A percentile compares a stretch with the other conserved stretches of the same genome.
Conservation (phyloP, 2,797 vertebrate genomes). For the Sebastes alutus region DNA sequence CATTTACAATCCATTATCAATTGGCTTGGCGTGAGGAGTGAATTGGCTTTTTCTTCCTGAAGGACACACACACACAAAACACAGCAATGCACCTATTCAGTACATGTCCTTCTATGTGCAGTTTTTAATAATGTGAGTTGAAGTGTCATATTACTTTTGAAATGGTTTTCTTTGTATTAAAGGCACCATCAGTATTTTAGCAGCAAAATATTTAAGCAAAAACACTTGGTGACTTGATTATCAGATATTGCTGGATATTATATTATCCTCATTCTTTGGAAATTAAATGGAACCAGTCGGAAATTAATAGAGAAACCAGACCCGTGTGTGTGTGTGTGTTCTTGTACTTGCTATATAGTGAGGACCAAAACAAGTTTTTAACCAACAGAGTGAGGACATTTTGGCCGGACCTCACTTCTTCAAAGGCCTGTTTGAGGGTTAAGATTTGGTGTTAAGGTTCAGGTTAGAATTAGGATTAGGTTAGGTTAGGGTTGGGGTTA, state of each 20-base stretch:
- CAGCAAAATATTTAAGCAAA: not conserved
- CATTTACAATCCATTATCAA: conserved; percentile 16
- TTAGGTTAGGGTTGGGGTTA: not conserved
- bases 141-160: not conserved
- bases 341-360: not conserved
- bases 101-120: not conserved
- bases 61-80: not conserved
- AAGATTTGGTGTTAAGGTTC: not conserved
- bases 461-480: not conserved
- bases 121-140: not conserved
- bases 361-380: not conserved
- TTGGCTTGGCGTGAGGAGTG: not conserved
- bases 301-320: not conserved
- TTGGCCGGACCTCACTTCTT: too few relatives aligned
- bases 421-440: not conserved
- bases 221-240: not conserved
- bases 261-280: not conserved
- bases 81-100: not conserved
- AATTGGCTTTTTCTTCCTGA: not conserved
- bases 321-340: not conserved
- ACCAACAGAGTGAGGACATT: not conserved
- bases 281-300: not conserved
- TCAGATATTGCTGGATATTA: not conserved
- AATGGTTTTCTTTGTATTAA: not conserved
- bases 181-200: not conserved